phyloP scores from a whole-genome alignment of 1,140 invertebrate species.

The Psix sp. region DNA sequence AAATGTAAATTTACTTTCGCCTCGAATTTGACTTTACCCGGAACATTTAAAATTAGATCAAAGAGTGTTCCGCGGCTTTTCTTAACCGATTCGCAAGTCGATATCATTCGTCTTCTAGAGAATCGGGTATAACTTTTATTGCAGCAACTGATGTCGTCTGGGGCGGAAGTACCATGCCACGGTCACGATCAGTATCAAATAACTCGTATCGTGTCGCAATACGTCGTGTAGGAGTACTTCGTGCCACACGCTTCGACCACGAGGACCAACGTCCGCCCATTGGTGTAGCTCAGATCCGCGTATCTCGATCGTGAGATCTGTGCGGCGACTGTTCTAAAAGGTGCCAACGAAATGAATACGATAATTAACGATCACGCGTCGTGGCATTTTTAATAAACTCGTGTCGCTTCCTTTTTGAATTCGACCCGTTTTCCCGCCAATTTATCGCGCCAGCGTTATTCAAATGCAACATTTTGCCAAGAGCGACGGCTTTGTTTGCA shows the following conservation, averaged over 20 bases:
- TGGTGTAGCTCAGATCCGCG: slow-evolving; percentile 34
- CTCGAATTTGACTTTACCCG: no score
- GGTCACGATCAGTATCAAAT: slow-evolving; percentile 61
- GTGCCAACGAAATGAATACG: slow-evolving; percentile 49
- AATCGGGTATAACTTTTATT: slow-evolving; percentile 35
- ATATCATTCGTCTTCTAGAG: slow-evolving; percentile 43
- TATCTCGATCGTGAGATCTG: slow-evolving; percentile 55
- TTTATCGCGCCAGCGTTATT: slow-evolving; percentile 8
- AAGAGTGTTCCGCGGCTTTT: slow-evolving; percentile 11
- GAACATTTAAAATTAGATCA: background rate
- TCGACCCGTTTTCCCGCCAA: slow-evolving; percentile 9
- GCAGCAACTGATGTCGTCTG: slow-evolving; percentile 41
- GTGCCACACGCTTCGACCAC: slow-evolving; percentile 58
- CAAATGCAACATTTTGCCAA: slow-evolving; percentile 19
- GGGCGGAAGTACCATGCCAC: slow-evolving; percentile 45
- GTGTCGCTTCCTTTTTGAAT: slow-evolving; percentile 7
- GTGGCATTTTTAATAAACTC: slow-evolving; percentile 36
- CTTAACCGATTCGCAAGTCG: slow-evolving; percentile 30
- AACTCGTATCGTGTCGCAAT: slow-evolving; percentile 59
- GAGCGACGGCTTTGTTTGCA: slow-evolving; percentile 2
- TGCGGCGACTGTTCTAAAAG: slow-evolving; percentile 33
- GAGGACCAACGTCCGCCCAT: slow-evolving; percentile 48
- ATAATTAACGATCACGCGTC: slow-evolving; percentile 53
- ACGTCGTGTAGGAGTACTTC: slow-evolving; percentile 57
- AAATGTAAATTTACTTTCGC: no score